Evolutionary conservation across 2,888 invertebrate species (phyloP).

Genomic region (Oligia fasciuncula): DNA sequence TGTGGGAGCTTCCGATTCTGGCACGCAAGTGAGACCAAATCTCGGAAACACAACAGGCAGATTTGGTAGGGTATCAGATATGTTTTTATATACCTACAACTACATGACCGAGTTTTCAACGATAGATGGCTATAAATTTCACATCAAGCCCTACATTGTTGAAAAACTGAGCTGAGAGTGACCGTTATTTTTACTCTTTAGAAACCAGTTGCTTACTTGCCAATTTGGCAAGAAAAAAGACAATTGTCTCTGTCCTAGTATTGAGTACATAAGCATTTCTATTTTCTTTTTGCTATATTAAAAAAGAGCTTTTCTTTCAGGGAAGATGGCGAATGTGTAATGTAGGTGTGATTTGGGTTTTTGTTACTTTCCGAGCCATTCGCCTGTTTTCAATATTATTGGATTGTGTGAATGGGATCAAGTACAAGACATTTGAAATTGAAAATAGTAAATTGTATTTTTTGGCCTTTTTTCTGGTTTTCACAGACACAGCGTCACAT

Average conservation of each 20-base stretch:
- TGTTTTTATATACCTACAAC: background rate
- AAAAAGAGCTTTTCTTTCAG: conserved; percentile 5
- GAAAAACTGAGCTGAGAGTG: background rate
- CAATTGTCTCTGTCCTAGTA: background rate
- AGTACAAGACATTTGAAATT: conserved; percentile 1
- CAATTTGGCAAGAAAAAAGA: background rate
- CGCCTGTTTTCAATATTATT: conserved; percentile 33
- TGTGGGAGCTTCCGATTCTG: background rate
- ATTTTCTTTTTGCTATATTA: conserved; percentile 10
- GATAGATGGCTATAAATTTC: background rate
- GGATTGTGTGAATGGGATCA: conserved; percentile 9
- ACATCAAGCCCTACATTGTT: background rate
- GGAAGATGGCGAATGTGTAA: conserved; percentile 12
- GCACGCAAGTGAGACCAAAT: background rate
- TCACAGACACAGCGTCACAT: background rate
- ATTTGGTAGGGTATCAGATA: too few relatives aligned
- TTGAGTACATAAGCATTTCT: conserved; percentile 1
- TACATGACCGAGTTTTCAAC: background rate
- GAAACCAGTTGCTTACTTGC: background rate
- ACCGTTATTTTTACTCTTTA: background rate
- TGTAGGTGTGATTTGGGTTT: conserved; percentile 10
- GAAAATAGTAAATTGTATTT: background rate
- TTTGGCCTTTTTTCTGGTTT: background rate
- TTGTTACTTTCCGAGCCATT: background rate
- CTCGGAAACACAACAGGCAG: background rate